These are phyloP conservation scores for Labeo calbasu DNA, from an alignment of 2,797 vertebrate species.

Conservation along the genomic window DNA sequence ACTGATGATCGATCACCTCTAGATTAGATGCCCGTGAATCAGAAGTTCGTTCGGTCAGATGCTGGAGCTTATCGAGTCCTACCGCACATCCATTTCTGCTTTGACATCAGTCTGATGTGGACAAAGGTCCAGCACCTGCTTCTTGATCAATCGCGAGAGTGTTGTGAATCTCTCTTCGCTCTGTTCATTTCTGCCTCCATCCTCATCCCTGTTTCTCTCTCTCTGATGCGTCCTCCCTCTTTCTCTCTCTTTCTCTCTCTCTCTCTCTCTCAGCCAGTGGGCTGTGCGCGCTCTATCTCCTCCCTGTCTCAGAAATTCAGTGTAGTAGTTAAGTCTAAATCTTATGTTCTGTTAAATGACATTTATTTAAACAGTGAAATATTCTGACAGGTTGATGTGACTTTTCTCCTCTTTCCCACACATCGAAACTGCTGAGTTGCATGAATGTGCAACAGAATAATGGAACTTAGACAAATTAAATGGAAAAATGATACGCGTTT, in stretches of 20 bases:
- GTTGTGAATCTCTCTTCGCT: conserved; percentile 19
- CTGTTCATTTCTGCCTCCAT: conserved; percentile 26
- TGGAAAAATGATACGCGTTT: neutral
- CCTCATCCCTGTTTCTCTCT: neutral
- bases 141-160: conserved; percentile 12
- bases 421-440: neutral
- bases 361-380: conserved; percentile 21
- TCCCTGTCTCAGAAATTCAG: neutral
- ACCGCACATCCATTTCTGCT: conserved; percentile 15
- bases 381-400: neutral
- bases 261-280: conserved; percentile 57
- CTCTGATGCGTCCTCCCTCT: conserved; percentile 22
- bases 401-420: neutral
- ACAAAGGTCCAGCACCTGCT: conserved; percentile 21
- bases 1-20: neutral
- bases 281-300: conserved; percentile 5
- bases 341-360: neutral
- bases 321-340: neutral
- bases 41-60: neutral
- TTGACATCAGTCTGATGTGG: conserved; percentile 20
- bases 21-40: neutral
- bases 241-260: conserved; percentile 13
- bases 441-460: neutral
- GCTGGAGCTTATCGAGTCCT: neutral
- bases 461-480: neutral